Conservation (phyloP, 1,140 invertebrate species). For the Eriosoma lanigerum region DNA sequence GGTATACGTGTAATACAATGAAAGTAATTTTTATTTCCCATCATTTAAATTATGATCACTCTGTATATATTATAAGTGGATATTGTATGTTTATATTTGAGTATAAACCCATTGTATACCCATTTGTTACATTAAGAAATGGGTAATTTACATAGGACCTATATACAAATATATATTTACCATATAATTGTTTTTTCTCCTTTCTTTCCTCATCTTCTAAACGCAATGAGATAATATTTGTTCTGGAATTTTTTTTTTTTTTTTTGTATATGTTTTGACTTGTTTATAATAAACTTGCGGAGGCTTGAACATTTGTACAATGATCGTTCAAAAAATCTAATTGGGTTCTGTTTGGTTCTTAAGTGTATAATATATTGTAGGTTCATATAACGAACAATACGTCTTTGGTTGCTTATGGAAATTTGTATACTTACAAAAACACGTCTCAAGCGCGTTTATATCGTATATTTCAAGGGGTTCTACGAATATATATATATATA, state of each 20-base stretch:
- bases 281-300: conserved; percentile 33
- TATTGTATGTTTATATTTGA: no score
- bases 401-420: conserved; percentile 29
- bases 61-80: no score
- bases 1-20: no score
- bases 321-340: conserved; percentile 17
- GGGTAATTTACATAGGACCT: no score
- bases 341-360: conserved; percentile 22
- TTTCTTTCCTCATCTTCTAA: background rate
- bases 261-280: background rate
- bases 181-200: background rate
- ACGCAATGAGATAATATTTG: conserved; percentile 3
- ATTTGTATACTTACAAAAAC: conserved; percentile 3
- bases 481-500: background rate
- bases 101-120: no score
- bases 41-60: no score
- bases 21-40: no score
- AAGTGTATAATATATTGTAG: background rate
- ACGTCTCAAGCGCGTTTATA: conserved; percentile 3
- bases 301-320: background rate
- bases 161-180: background rate
- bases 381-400: background rate
- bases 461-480: conserved; percentile 1
- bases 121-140: no score
- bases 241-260: background rate